Percentiles rank a stretch among this genome's conserved stretches.
Evolutionary conservation across 2,113 vertebrate genomes (phyloP).

Genomic region (Phyllostomus hastatus): DNA sequence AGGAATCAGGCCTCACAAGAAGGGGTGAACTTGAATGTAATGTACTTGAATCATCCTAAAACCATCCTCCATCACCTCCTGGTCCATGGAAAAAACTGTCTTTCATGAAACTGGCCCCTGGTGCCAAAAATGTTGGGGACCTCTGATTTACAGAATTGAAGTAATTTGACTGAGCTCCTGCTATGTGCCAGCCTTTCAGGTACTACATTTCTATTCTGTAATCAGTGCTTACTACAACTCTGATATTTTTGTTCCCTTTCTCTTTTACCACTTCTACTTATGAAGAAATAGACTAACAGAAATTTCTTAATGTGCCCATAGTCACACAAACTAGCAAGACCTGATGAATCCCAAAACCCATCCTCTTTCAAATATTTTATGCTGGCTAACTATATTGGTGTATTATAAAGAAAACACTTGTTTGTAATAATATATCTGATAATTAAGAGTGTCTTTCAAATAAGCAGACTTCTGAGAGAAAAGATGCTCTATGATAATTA

Average conservation of each 20-base stretch:
- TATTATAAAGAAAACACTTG: neutral
- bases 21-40: too few species aligned
- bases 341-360: neutral
- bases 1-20: too few species aligned
- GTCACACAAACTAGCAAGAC: neutral
- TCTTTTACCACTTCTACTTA: neutral
- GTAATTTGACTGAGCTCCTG: neutral
- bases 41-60: too few species aligned
- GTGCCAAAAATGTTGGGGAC: too few species aligned
- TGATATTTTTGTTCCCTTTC: neutral
- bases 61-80: too few species aligned
- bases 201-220: neutral
- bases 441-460: neutral
- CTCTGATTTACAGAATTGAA: neutral
- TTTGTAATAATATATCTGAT: neutral
- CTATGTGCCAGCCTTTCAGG: neutral
- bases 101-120: too few species aligned
- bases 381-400: neutral
- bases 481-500: neutral
- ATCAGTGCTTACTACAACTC: neutral
- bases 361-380: neutral
- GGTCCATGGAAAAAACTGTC: too few species aligned
- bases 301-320: neutral
- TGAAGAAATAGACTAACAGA: neutral
- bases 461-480: neutral